phyloP scores from a whole-genome alignment of 1,140 invertebrate genomes.

The Megalonaias nervosa region DNA sequence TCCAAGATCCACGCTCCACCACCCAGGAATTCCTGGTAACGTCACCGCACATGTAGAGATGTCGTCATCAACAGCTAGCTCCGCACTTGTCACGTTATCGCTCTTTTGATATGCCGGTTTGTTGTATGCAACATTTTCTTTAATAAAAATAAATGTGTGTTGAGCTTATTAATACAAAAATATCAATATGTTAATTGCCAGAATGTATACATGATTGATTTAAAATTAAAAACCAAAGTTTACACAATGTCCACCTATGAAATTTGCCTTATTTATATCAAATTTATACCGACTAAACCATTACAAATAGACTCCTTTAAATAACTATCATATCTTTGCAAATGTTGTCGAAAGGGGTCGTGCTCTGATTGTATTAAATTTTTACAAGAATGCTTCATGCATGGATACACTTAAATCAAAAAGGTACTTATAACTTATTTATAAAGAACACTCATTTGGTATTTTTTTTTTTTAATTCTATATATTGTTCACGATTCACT shows the following conservation, averaged over 20 bases:
- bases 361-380: no score
- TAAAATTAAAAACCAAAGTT: background rate
- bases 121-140: constrained; percentile 24
- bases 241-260: background rate
- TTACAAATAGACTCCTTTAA: no score
- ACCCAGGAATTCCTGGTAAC: constrained; percentile 10
- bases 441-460: no score
- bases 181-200: background rate
- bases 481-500: no score
- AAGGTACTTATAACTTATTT: no score
- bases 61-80: constrained; percentile 25
- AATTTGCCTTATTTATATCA: background rate
- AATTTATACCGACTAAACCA: background rate
- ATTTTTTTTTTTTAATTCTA: no score
- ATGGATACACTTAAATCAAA: no score
- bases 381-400: no score
- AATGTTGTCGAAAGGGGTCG: no score
- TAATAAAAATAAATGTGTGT: background rate
- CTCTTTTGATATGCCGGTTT: constrained; percentile 16
- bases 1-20: constrained; percentile 26
- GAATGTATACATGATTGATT: background rate
- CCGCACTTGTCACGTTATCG: background rate
- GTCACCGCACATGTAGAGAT: constrained; percentile 17
- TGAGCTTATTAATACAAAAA: background rate
- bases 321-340: no score